Evolutionary conservation across 2,888 invertebrate species (phyloP), one percentile per base, ranked within the genome.

Genomic region (Rhingia rostrata): DNA sequence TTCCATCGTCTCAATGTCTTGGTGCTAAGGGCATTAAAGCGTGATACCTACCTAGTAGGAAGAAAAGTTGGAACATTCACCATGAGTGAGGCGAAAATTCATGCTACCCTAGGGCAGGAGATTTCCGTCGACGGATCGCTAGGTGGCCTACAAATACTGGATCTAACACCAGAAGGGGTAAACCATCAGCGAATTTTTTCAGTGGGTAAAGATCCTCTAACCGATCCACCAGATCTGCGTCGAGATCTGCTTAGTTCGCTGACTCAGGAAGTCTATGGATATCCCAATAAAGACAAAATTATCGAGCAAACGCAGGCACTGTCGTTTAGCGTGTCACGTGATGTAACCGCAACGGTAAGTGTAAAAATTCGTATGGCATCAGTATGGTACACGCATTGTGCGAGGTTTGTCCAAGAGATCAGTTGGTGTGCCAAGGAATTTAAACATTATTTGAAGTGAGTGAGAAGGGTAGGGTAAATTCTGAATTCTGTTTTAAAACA

Each of bases 51-150:
- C 86, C 91, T 95, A 61, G 93, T 95, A 37, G 97, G 96, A 0
- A 94, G 95, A 87, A 98, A 98, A 93, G 96, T 98, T 81, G 98
- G 98, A 75, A 98, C 98, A 0, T 97, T 98, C 14, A 98, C 98
- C 10, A 94, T 98, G 94, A 95, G 95, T 82, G 97, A 97, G 90
- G 98, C 98, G 0, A 95, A 95, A 90, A 96, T 98, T 87, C 96
- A 97, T 91, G 97, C 97, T 10, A 95, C 96, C 92, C 89, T 93
- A 88, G 89, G 90, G 66, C 87, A 88, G 35, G 90, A 92, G 82
- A 91, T 96, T 79, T 93, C 94, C 64, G 94, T 97, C 79, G 93
- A 95, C 88, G 98, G 98, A 0, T 97, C 97, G 0, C 93, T 99
- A 66, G 98, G 98, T 82, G 98, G 98, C 6, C 93, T 98, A 86